Conservation (phyloP, 35 echinoderm and acorn worm genomes). For the Heliocidaris tuberculata region DNA sequence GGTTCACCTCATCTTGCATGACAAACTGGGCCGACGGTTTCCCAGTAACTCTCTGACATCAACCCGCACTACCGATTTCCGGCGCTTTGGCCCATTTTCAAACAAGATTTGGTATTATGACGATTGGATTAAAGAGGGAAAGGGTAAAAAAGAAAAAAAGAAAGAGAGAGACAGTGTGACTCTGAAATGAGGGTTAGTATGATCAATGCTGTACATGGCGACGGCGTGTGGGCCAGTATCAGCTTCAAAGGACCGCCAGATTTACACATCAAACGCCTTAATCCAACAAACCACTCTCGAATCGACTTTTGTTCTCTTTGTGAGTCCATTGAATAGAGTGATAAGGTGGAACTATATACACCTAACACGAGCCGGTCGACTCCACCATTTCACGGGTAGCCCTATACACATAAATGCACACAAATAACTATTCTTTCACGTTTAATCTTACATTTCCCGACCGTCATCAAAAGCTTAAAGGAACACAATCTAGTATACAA, state of each 20-base stretch:
- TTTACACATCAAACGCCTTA: constrained; percentile 11
- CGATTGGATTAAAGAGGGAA: neutral
- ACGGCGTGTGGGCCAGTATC: neutral
- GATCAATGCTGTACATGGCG: neutral
- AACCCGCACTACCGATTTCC: neutral
- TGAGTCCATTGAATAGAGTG: neutral
- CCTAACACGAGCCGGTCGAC: neutral
- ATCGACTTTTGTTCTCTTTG: neutral
- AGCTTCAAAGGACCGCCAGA: neutral
- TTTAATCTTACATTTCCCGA: constrained; percentile 12
- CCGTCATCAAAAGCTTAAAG: neutral
- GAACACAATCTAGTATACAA: too few species aligned
- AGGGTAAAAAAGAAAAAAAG: neutral
- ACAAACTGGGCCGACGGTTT: neutral
- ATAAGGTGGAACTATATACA: neutral
- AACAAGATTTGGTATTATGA: constrained; percentile 3
- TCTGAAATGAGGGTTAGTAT: neutral
- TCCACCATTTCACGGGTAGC: neutral
- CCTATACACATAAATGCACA: neutral
- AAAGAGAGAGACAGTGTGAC: neutral
- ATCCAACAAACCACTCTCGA: neutral
- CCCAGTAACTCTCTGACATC: neutral
- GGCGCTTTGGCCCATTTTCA: neutral
- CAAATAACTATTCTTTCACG: neutral
- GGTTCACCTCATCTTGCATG: neutral